phyloP scores from a whole-genome alignment of 2,113 vertebrate genomes.

The Puffinus mauretanicus region DNA sequence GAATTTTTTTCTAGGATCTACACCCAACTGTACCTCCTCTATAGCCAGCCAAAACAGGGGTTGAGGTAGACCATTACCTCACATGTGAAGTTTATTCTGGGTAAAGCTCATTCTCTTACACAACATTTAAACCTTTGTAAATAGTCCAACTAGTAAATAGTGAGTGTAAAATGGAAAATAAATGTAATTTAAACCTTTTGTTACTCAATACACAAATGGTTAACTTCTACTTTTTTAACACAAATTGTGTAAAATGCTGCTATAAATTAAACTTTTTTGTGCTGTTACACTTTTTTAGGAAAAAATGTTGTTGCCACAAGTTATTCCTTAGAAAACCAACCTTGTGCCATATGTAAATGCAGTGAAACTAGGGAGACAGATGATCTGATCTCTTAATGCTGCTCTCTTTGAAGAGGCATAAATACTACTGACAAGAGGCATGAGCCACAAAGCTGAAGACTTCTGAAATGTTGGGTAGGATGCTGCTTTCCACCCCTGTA shows the following conservation, averaged over 20 bases:
- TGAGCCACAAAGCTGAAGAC: not conserved
- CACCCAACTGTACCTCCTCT: slow-evolving; percentile 19
- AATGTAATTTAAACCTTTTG: slow-evolving; percentile 74
- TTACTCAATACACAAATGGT: slow-evolving; percentile 71
- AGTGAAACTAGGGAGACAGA: slow-evolving; percentile 35
- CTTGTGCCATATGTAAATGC: slow-evolving; percentile 72
- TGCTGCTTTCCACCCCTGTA: not conserved
- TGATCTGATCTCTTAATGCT: not conserved
- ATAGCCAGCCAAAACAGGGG: slow-evolving; percentile 16
- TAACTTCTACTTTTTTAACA: slow-evolving; percentile 74
- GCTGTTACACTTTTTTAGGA: slow-evolving; percentile 74
- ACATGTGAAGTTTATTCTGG: slow-evolving; percentile 2
- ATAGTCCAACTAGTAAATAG: slow-evolving; percentile 73
- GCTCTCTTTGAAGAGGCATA: slow-evolving; percentile 53
- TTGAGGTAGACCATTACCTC: slow-evolving; percentile 42
- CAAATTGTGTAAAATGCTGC: slow-evolving; percentile 78
- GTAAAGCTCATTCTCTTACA: slow-evolving; percentile 41
- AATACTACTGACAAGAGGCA: slow-evolving; percentile 39
- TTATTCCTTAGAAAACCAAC: slow-evolving; percentile 56
- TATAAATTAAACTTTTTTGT: slow-evolving; percentile 75
- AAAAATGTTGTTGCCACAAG: slow-evolving; percentile 67
- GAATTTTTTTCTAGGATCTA: slow-evolving; percentile 24
- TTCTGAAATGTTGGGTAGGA: not conserved
- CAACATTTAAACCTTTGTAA: slow-evolving; percentile 71
- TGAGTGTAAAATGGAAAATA: slow-evolving; percentile 74